Conservation (phyloP, 2,797 vertebrate species). For the Lutjanus campechanus region DNA sequence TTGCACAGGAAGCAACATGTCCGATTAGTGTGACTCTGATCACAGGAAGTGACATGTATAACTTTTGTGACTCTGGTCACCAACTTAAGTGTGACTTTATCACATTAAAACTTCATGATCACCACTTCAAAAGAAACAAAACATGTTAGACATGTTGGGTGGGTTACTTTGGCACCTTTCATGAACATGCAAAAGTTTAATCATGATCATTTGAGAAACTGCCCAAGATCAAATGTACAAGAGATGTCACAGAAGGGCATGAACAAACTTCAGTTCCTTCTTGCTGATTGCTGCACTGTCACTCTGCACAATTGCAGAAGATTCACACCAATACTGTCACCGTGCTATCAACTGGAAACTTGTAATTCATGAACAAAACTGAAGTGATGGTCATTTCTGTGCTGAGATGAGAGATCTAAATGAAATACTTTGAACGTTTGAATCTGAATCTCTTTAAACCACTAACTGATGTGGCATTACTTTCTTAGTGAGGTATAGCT, state of each 20-base stretch:
- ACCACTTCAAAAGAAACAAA: background rate
- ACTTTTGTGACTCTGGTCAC: background rate
- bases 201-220: background rate
- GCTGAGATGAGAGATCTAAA: background rate
- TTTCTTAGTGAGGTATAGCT: background rate
- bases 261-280: conserved; percentile 8
- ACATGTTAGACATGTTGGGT: background rate
- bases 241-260: background rate
- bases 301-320: background rate
- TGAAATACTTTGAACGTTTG: background rate
- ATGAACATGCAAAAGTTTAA: background rate
- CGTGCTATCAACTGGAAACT: background rate
- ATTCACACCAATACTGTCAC: background rate
- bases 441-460: background rate
- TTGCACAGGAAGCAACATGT: conserved; percentile 19
- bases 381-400: background rate
- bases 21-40: background rate
- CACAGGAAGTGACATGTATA: too few relatives aligned
- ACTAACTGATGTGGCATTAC: background rate
- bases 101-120: background rate
- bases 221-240: background rate
- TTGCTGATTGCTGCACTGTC: background rate
- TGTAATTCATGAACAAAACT: background rate
- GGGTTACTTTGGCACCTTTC: background rate
- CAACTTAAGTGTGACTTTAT: background rate